Conservation (phyloP, 2,113 vertebrate species). For the Nothocercus julius region DNA sequence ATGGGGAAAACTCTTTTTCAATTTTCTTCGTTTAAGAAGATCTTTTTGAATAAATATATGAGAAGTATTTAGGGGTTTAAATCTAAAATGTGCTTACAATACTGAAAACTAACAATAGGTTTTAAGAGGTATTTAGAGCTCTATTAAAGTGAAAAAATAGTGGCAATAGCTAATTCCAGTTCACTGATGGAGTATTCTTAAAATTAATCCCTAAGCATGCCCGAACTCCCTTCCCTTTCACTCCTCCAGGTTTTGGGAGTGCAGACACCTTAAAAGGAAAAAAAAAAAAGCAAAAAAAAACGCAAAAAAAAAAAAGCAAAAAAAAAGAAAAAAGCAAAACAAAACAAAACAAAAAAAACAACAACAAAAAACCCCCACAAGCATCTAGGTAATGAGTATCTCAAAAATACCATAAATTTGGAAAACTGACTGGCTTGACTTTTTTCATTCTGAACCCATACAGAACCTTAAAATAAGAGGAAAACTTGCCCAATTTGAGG, state of each 20-base stretch:
- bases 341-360: too few species aligned
- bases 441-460: neutral
- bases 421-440: neutral
- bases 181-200: neutral
- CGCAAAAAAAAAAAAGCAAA: too few species aligned
- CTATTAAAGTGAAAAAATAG: neutral
- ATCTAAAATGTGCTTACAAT: neutral
- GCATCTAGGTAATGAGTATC: neutral
- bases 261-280: neutral
- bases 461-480: neutral
- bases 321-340: too few species aligned
- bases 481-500: conserved; percentile 90
- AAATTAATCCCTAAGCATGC: neutral
- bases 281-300: too few species aligned
- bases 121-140: neutral
- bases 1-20: neutral
- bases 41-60: neutral
- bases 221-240: neutral
- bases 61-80: neutral
- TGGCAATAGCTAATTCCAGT: neutral
- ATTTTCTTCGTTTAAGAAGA: neutral
- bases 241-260: neutral
- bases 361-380: too few species aligned
- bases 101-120: neutral
- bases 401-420: neutral